These are phyloP conservation scores for Gandaritis pyraliata DNA, from an alignment of 2,888 invertebrate species.

Conservation along the genomic window DNA sequence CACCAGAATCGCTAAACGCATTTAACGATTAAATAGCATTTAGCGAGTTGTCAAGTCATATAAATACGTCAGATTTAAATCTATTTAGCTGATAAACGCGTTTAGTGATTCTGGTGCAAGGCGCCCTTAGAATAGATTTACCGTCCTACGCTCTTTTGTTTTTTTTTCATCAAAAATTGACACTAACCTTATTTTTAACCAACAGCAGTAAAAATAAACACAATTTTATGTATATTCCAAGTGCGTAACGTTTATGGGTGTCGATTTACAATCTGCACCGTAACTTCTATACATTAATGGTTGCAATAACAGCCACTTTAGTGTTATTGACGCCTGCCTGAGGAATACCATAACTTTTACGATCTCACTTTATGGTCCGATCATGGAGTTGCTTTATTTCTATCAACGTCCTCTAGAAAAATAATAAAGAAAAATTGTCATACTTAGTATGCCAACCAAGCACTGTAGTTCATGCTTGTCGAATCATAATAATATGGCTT, in stretches of 20 bases:
- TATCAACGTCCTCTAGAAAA: constrained; percentile 3
- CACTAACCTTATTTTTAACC: constrained; percentile 1
- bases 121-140: no score
- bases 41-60: no score
- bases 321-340: constrained; percentile 64
- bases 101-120: no score
- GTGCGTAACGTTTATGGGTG: constrained; percentile 54
- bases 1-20: no score
- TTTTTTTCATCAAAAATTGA: no score
- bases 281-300: constrained; percentile 57
- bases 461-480: no score
- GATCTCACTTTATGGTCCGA: constrained; percentile 56
- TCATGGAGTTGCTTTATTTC: constrained; percentile 43
- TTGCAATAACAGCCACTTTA: constrained; percentile 63
- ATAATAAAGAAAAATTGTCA: not conserved
- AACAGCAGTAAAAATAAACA: constrained; percentile 24
- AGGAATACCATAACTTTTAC: constrained; percentile 60
- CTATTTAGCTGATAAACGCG: no score
- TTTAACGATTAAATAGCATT: no score
- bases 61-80: no score
- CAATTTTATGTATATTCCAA: constrained; percentile 24
- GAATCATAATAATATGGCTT: no score
- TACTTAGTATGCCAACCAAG: no score
- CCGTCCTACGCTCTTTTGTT: no score
- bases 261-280: constrained; percentile 67